A percentile compares a stretch with the other conserved stretches of the same genome.
Conservation (phyloP, 1,140 invertebrate species). For the Cotesia glomerata region DNA sequence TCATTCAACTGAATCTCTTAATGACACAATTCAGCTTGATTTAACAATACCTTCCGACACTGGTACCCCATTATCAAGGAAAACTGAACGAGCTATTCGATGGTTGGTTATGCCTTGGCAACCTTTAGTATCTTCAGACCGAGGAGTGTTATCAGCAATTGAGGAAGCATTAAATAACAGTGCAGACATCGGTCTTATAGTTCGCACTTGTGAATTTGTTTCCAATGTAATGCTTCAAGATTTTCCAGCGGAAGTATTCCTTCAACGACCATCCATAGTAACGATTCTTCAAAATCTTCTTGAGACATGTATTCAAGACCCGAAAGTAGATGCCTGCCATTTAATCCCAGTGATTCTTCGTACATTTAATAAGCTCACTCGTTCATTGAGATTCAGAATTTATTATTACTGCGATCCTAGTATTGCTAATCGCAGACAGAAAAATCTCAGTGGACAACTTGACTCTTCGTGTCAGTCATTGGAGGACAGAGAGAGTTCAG, state of each 20-base stretch:
- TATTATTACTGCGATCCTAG: conserved; percentile 63
- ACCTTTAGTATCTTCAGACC: conserved; percentile 64
- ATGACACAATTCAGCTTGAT: not conserved
- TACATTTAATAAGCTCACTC: conserved; percentile 60
- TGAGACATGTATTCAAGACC: conserved; percentile 11
- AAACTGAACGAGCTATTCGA: conserved; percentile 7
- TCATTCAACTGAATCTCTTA: not conserved
- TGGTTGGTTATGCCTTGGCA: conserved; percentile 67
- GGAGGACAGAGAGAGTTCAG: conserved; percentile 47
- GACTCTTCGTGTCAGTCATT: conserved; percentile 26
- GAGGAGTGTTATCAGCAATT: conserved; percentile 63
- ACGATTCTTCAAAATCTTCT: conserved; percentile 46
- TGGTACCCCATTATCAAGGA: conserved; percentile 5
- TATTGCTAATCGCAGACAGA: conserved; percentile 60
- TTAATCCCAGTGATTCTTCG: conserved; percentile 52
- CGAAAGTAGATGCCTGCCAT: not conserved
- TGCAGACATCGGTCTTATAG: conserved; percentile 56
- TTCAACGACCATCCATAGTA: conserved; percentile 70
- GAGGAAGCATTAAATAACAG: conserved; percentile 63
- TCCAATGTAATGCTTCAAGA: conserved; percentile 71
- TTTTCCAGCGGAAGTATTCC: conserved; percentile 74
- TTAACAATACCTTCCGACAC: not conserved
- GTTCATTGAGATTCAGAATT: conserved; percentile 58
- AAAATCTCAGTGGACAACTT: conserved; percentile 39
- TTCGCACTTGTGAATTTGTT: conserved; percentile 69